These are phyloP conservation scores for Sparus aurata DNA, from an alignment of 2,797 vertebrate species.

Conservation along the genomic window DNA sequence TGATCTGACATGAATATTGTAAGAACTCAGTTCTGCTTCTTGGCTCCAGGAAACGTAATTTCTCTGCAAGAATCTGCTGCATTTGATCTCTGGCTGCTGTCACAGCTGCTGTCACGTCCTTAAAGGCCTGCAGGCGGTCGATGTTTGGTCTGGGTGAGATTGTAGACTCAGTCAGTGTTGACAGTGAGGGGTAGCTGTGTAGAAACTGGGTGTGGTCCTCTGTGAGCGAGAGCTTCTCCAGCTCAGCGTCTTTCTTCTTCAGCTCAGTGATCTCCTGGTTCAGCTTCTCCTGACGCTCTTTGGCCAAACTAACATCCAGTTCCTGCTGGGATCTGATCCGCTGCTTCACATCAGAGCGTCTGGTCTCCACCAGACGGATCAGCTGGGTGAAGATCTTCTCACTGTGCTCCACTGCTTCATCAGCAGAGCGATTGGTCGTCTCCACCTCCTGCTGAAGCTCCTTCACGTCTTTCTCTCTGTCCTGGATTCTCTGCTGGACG, in stretches of 20 bases:
- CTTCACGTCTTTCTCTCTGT: too few relatives aligned
- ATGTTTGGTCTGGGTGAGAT: too few relatives aligned
- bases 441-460: neutral
- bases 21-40: neutral
- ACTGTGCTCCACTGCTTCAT: slow-evolving; percentile 14
- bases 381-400: slow-evolving; percentile 6
- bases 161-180: too few relatives aligned
- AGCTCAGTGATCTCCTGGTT: too few relatives aligned
- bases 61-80: neutral
- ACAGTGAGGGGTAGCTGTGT: neutral
- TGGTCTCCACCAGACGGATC: slow-evolving; percentile 18
- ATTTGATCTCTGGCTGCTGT: neutral
- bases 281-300: too few relatives aligned
- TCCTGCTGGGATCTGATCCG: too few relatives aligned
- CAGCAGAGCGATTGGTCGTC: slow-evolving; percentile 1
- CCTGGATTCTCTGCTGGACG: too few relatives aligned
- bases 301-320: too few relatives aligned
- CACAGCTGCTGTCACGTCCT: neutral
- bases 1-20: neutral
- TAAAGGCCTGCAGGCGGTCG: too few relatives aligned
- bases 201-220: slow-evolving; percentile 26
- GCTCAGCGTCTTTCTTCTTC: too few relatives aligned
- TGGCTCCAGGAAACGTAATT: neutral
- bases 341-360: too few relatives aligned
- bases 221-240: neutral